Evolutionary conservation across 1,140 invertebrate genomes (phyloP).

Genomic region (Papilio polytes): DNA sequence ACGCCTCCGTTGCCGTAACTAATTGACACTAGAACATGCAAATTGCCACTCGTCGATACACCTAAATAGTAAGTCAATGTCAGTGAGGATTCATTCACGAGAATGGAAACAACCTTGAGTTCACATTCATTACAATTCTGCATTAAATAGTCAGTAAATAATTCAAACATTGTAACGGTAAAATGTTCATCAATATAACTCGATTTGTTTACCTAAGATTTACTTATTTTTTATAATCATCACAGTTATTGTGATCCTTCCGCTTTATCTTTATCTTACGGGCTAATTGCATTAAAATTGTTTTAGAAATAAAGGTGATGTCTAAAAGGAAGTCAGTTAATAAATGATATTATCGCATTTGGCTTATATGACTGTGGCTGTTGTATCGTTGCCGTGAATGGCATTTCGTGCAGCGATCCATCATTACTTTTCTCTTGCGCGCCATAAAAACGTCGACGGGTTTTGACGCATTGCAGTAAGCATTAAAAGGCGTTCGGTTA

Average conservation of each 20-base stretch:
- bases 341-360: not conserved
- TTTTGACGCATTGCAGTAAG: conserved; percentile 54
- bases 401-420: conserved; percentile 13
- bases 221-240: not conserved
- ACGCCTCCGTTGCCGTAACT: conserved; percentile 43
- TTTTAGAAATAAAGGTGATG: not conserved
- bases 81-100: conserved; percentile 34
- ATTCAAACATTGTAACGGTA: not conserved
- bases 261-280: not conserved
- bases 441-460: conserved; percentile 31
- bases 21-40: conserved; percentile 46
- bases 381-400: not conserved
- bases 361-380: not conserved
- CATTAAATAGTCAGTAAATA: not conserved
- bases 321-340: not conserved
- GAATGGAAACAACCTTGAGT: conserved; percentile 22
- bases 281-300: not conserved
- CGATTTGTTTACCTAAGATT: too few species aligned
- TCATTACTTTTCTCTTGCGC: conserved; percentile 14
- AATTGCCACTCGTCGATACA: conserved; percentile 36
- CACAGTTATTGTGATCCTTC: not conserved
- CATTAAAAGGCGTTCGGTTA: conserved; percentile 61
- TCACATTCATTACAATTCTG: conserved; percentile 1
- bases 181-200: not conserved
- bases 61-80: conserved; percentile 35